Evolutionary conservation across 2,797 vertebrate genomes (phyloP), one percentile per base, ranked within the genome.

Genomic region (Lepidocolaptes lacrymiger): DNA sequence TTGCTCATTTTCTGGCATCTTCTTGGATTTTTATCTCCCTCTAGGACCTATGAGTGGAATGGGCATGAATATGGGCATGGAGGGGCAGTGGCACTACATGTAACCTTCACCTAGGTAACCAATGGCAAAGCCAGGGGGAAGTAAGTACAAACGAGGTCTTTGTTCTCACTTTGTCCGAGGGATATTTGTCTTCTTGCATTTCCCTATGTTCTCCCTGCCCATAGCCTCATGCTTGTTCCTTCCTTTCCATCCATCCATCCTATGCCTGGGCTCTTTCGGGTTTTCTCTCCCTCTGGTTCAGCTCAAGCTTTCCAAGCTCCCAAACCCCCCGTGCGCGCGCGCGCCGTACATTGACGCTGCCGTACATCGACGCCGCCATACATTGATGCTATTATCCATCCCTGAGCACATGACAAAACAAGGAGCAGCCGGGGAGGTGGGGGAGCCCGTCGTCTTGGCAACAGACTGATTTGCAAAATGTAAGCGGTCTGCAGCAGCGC

Each of bases 71-170:
- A 99, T 99, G 99, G 99, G 99, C 97, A 99, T 99, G 99, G 99
- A 99, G 98, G 99, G 99, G 98, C 99, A 99, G 98, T 99, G 99
- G 99, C 99, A 99, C 99, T 99, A 99, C 99, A 99, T 99, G 99
- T 99, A 99, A 99, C 98, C 98, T 98, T 98, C 98, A 98, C 98
- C 98, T 98, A 98, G 98, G 98, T 98, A 98, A 98, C 98, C 99
- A 99, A 99, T 99, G 98, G 98, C 99, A 99, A 99, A 99, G 99
- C 98, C 98, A 99, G 98, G 98, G 98, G 98, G 98, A 99, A 98
- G 99, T 99, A 99, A 99, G 99, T 99, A 99, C 97, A 97, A 97
- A 97, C 43, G 88, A 95, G 98, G 97, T 97, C 97, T 97, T 98
- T 98, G 93, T 97, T 98, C 98, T 98, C 97, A 97, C 95, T 97